phyloP scores from a whole-genome alignment of 35 echinoderm and acorn worm genomes.

The Lytechinus pictus region DNA sequence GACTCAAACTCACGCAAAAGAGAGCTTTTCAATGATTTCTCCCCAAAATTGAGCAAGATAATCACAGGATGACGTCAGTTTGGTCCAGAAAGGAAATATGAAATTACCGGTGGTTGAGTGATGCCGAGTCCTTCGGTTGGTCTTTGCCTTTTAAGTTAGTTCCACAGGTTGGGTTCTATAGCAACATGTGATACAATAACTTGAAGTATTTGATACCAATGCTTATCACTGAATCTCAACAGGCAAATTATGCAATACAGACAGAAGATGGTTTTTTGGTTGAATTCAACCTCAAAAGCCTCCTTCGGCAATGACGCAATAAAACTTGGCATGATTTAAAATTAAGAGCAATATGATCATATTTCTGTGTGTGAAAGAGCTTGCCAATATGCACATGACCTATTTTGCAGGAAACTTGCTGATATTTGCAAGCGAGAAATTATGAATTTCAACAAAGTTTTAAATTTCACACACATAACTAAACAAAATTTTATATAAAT shows the following conservation, averaged over 20 bases:
- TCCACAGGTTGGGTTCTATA: neutral
- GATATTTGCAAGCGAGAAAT: too few species aligned
- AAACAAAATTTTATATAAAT: too few species aligned
- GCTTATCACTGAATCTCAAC: neutral
- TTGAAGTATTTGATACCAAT: neutral
- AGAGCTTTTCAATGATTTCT: neutral
- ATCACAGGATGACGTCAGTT: neutral
- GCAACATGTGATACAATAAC: neutral
- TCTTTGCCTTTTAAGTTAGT: neutral
- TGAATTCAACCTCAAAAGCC: neutral
- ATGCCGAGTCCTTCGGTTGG: neutral
- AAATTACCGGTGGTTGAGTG: neutral
- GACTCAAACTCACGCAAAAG: neutral
- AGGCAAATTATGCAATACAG: neutral
- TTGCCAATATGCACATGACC: neutral
- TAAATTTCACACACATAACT: too few species aligned
- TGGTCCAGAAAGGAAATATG: conserved; percentile 1
- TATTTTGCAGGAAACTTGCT: too few species aligned
- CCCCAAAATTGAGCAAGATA: neutral
- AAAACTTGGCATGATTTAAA: too few species aligned
- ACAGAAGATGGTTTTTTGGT: neutral
- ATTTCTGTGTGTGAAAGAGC: neutral
- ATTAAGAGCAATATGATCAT: too few species aligned
- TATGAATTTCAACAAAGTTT: too few species aligned
- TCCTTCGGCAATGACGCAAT: too few species aligned